Conservation (phyloP, 2,797 vertebrate genomes). For the Erithacus rubecula region DNA sequence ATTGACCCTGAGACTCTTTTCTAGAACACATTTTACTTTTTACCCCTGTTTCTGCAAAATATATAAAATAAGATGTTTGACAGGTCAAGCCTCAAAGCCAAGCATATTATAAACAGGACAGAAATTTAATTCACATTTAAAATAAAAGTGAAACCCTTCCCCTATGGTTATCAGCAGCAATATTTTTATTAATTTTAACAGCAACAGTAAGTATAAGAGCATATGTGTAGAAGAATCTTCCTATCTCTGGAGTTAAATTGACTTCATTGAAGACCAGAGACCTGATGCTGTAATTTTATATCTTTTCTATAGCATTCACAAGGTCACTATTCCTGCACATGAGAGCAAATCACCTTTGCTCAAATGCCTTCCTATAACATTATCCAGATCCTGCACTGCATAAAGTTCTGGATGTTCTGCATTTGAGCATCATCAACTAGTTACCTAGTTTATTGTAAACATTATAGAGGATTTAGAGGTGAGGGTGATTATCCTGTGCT, state of each 20-base stretch:
- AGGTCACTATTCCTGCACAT: neutral
- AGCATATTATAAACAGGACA: constrained; percentile 18
- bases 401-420: neutral
- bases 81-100: neutral
- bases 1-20: neutral
- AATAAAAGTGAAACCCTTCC: constrained; percentile 24
- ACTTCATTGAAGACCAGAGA: constrained; percentile 6
- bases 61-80: neutral
- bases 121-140: constrained; percentile 57
- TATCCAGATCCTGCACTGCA: neutral
- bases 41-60: neutral
- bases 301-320: neutral
- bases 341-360: neutral
- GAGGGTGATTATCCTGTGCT: neutral
- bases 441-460: neutral
- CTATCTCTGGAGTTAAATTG: neutral
- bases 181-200: constrained; percentile 11
- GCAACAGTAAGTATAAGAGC: neutral
- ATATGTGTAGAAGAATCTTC: neutral
- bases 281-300: neutral
- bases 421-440: neutral
- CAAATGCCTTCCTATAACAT: neutral
- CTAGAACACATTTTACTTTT: neutral
- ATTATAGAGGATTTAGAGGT: neutral
- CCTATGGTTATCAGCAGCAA: neutral